Conservation (phyloP, 2,797 vertebrate species). For the Lindbergichthys nudifrons region DNA sequence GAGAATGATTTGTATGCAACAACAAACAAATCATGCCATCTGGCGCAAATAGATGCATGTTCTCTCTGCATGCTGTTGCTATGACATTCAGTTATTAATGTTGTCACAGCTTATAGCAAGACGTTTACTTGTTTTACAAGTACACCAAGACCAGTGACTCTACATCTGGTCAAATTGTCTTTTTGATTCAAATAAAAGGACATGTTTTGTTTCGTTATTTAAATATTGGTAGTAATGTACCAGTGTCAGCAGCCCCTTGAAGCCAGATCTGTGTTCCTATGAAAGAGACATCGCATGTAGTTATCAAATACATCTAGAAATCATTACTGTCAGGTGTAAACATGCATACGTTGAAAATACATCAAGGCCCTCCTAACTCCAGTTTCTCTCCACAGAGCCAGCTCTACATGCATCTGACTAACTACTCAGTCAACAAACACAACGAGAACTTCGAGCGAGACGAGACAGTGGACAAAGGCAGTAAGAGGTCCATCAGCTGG, state of each 20-base stretch:
- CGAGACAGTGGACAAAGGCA: constrained; percentile 96
- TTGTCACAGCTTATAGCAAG: constrained; percentile 15
- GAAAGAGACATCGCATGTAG: background rate
- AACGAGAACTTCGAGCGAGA: constrained; percentile 96
- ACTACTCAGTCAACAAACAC: constrained; percentile 99
- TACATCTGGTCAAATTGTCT: constrained; percentile 8
- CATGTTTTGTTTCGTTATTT: constrained; percentile 2
- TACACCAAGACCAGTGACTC: constrained; percentile 8
- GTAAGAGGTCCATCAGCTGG: constrained; percentile 97
- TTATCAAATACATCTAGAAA: constrained; percentile 1
- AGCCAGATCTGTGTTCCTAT: background rate
- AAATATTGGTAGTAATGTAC: background rate
- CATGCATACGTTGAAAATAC: background rate
- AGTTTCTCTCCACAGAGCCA: constrained; percentile 86
- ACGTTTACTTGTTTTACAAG: constrained; percentile 15
- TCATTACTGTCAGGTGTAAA: background rate
- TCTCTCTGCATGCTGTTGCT: constrained; percentile 14
- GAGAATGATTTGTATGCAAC: background rate
- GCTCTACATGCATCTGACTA: constrained; percentile 98
- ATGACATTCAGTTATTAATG: constrained; percentile 5
- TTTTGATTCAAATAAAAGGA: constrained; percentile 1
- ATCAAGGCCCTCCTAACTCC: background rate
- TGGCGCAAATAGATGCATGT: constrained; percentile 28
- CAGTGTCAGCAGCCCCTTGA: background rate
- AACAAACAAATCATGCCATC: constrained; percentile 32